These are phyloP conservation scores for rabbit (Oryctolagus cuniculus) DNA, from an alignment of 2,113 vertebrate genomes.

Conservation along the genomic window DNA sequence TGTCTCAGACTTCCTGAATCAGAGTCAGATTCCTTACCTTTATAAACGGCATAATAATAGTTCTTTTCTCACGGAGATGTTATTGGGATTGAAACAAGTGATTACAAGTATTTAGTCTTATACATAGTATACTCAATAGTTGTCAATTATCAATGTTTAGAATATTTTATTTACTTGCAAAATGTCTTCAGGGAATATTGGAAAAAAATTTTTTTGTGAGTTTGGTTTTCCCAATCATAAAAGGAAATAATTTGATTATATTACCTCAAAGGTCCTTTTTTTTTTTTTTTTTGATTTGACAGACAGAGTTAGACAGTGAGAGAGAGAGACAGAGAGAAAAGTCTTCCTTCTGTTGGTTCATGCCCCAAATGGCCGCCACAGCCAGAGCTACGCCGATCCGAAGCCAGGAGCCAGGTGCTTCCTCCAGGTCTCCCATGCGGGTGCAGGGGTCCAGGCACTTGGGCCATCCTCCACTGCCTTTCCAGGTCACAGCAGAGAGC, in stretches of 20 bases:
- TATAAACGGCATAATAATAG: neutral
- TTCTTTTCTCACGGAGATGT: neutral
- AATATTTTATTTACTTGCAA: conserved; percentile 49
- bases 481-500: too few species aligned
- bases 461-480: too few species aligned
- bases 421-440: too few species aligned
- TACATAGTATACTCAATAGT: neutral
- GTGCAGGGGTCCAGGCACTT: too few species aligned
- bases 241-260: neutral
- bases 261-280: neutral
- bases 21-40: neutral
- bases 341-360: too few species aligned
- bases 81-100: conserved; percentile 12
- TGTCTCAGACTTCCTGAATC: neutral
- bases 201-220: neutral
- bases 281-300: too few species aligned
- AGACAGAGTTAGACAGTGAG: too few species aligned
- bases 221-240: conserved; percentile 26
- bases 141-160: neutral
- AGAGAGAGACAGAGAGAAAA: too few species aligned
- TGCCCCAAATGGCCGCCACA: too few species aligned
- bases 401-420: too few species aligned
- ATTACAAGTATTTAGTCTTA: neutral
- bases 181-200: conserved; percentile 1
- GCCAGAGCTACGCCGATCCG: too few species aligned